Evolutionary conservation across 2,888 invertebrate genomes (phyloP), one percentile per base, ranked within the genome.

Genomic region (Epirrhoe alternata): DNA sequence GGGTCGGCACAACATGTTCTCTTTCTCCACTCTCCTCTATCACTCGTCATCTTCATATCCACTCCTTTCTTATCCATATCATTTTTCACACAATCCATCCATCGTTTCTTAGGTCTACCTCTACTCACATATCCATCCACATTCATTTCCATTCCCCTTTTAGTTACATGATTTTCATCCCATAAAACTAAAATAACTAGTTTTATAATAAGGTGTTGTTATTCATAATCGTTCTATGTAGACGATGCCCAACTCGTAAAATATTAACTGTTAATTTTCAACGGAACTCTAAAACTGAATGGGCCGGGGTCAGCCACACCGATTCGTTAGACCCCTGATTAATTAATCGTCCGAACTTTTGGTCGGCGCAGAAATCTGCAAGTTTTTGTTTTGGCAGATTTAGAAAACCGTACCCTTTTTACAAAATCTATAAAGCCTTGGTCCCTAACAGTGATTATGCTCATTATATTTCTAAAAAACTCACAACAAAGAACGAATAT

Each of bases 251-350:
- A 42, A 12, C 3, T 12, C 38, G 2, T 38, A 10, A 10, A 38
- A 42, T 12, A 12, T 10, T 42, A 5, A 12, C 38, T 12, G 12
- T 12, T 8, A 17, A 12, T 33, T 57, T 33, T 33, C 24, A 62
- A 38, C 49, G 16, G 61, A 59, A 59, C 50, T 47, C 58, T 17
- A 54, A 54, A 61, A 57, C 17, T 47, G 17, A 33, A 49, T 24
- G 6, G 33, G 38, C 54, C 55, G 47, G 35, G 42, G 53, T 53
- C 51, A 45, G 53, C 53, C 62, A 30, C 66, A 60, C 56, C 60
- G 58, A 66, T 64, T 66, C 69, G 61, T 69, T 66, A 63, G 54
- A 12, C 42, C 57, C 47, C 52, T 69, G 58, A 69, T 64, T 69
- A 64, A 66, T 69, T 61, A 66, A 66, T 56, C 58, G 47, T 56